These are phyloP conservation scores for Thunnus maccoyii DNA, from an alignment of 2,113 vertebrate species.

Conservation along the genomic window DNA sequence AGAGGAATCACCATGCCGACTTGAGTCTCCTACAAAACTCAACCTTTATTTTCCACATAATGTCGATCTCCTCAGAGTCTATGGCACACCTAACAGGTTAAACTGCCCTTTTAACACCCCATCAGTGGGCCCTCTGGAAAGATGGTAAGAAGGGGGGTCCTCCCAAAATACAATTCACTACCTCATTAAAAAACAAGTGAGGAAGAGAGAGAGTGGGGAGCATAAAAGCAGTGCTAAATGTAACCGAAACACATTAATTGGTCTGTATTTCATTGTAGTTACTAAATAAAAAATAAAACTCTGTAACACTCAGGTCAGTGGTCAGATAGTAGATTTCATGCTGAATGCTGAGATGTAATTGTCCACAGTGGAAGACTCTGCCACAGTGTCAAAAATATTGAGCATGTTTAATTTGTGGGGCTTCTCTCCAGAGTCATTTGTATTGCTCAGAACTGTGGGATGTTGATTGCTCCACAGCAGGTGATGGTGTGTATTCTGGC, in stretches of 20 bases:
- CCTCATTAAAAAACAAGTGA: no score
- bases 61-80: background rate
- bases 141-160: no score
- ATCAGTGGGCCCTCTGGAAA: background rate
- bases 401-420: background rate
- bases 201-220: no score
- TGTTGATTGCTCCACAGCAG: background rate
- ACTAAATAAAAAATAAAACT: no score
- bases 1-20: constrained; percentile 64
- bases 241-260: background rate
- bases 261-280: background rate
- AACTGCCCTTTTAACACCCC: background rate
- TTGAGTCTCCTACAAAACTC: constrained; percentile 30
- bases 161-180: no score
- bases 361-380: no score
- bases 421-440: no score
- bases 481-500: background rate
- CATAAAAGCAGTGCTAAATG: no score
- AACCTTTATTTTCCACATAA: constrained; percentile 45
- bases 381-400: background rate
- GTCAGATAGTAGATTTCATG: background rate
- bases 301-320: background rate
- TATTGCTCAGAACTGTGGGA: background rate
- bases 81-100: background rate
- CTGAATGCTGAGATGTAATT: no score